phyloP scores from a whole-genome alignment of 2,888 invertebrate genomes.

The Lochmaea crataegi region DNA sequence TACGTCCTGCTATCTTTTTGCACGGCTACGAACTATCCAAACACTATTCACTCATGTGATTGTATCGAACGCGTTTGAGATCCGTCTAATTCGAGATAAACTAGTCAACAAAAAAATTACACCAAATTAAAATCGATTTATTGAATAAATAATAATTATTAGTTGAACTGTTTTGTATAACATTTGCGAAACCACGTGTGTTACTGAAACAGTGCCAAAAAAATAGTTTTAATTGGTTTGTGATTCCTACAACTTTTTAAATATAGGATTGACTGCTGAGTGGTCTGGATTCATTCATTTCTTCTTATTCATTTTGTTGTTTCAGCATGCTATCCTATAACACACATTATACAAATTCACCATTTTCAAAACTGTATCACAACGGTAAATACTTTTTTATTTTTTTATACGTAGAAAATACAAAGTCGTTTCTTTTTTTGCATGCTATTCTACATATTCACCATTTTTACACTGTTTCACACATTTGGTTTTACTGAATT shows the following conservation, averaged over 20 bases:
- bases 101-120: neutral
- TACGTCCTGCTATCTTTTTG: constrained; percentile 66
- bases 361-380: constrained; percentile 20
- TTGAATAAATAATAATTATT: neutral
- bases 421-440: neutral
- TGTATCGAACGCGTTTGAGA: constrained; percentile 11
- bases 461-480: constrained; percentile 13
- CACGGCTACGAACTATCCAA: constrained; percentile 41
- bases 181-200: constrained; percentile 10
- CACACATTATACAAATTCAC: constrained; percentile 32
- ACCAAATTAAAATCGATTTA: neutral
- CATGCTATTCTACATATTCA: constrained; percentile 24
- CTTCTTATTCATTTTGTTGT: constrained; percentile 20
- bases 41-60: constrained; percentile 17
- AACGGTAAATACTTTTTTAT: constrained; percentile 14
- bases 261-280: constrained; percentile 30
- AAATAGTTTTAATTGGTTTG: constrained; percentile 22
- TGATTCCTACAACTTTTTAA: constrained; percentile 15
- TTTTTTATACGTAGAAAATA: neutral
- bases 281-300: constrained; percentile 35
- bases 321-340: constrained; percentile 36
- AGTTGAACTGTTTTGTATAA: constrained; percentile 4
- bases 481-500: too few relatives aligned
- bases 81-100: constrained; percentile 16
- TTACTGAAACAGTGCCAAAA: constrained; percentile 29